phyloP scores from a whole-genome alignment of 2,113 vertebrate genomes.

The Caranx melampygus region DNA sequence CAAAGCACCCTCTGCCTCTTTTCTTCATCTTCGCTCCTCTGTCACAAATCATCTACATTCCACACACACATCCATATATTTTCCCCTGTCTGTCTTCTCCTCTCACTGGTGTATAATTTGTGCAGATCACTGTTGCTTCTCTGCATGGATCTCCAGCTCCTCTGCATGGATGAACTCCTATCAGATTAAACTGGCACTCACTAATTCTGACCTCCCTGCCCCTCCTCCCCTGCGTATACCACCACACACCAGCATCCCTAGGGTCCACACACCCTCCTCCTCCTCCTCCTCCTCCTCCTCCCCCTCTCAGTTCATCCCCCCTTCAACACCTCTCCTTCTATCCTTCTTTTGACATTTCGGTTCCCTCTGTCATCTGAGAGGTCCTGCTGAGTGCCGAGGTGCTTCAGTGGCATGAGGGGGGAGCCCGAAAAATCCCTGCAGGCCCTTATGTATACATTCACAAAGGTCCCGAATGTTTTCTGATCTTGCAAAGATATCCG shows the following conservation, averaged over 20 bases:
- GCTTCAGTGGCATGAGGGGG: constrained; percentile 53
- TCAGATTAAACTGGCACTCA: constrained; percentile 75
- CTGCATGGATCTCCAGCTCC: constrained; percentile 72
- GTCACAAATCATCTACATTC: constrained; percentile 72
- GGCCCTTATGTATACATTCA: constrained; percentile 54
- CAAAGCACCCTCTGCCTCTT: constrained; percentile 48
- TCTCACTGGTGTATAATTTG: constrained; percentile 69
- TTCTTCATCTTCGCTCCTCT: constrained; percentile 17
- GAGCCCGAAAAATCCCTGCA: constrained; percentile 47
- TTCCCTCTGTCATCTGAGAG: constrained; percentile 74
- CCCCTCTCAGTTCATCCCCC: background rate
- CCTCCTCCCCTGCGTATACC: constrained; percentile 32
- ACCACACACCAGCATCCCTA: constrained; percentile 60
- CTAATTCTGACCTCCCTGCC: constrained; percentile 64
- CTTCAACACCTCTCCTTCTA: constrained; percentile 64
- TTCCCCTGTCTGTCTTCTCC: constrained; percentile 56
- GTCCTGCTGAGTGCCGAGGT: constrained; percentile 72
- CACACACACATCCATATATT: constrained; percentile 58
- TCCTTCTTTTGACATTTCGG: constrained; percentile 77
- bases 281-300: constrained; percentile 6
- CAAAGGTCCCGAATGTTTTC: constrained; percentile 65
- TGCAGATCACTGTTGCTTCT: constrained; percentile 75
- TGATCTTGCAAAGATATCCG: constrained; percentile 37
- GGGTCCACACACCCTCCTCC: constrained; percentile 37
- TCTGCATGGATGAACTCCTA: constrained; percentile 77